Evolutionary conservation across 2,797 vertebrate genomes (phyloP).

Genomic region (Iguana delicatissima): DNA sequence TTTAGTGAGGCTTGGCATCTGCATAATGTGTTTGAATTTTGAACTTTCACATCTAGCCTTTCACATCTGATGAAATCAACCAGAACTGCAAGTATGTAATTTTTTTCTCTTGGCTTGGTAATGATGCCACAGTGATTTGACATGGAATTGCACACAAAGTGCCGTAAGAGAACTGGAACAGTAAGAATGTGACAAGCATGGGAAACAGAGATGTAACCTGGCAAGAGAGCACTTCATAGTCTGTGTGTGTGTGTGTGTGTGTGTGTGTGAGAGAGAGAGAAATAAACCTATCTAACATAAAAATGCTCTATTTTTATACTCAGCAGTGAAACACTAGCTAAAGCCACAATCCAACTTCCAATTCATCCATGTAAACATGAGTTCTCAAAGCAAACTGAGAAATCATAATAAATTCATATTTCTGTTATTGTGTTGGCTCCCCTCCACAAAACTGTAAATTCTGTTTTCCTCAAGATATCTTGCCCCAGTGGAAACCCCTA

Average conservation of each 20-base stretch:
- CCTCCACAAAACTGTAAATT: background rate
- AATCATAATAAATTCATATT: background rate
- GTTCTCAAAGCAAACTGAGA: background rate
- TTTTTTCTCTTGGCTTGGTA: constrained; percentile 12
- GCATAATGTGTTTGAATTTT: background rate
- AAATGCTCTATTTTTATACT: background rate
- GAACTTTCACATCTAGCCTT: background rate
- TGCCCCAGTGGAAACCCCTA: background rate
- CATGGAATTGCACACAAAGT: background rate
- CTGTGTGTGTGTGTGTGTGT: background rate
- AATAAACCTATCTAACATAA: background rate
- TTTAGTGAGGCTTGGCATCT: background rate
- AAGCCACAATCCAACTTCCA: background rate
- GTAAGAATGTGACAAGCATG: constrained; percentile 10
- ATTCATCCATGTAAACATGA: background rate
- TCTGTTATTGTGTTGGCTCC: background rate
- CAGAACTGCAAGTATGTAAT: background rate
- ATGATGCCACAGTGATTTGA: background rate
- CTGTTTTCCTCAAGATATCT: background rate
- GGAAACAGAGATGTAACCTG: constrained; percentile 40
- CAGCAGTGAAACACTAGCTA: background rate
- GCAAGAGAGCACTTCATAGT: constrained; percentile 18
- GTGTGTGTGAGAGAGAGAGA: background rate
- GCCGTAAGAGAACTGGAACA: background rate
- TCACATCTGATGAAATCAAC: constrained; percentile 23